phyloP scores from a whole-genome alignment of 2,797 vertebrate species.

The Chloroceryle inda region DNA sequence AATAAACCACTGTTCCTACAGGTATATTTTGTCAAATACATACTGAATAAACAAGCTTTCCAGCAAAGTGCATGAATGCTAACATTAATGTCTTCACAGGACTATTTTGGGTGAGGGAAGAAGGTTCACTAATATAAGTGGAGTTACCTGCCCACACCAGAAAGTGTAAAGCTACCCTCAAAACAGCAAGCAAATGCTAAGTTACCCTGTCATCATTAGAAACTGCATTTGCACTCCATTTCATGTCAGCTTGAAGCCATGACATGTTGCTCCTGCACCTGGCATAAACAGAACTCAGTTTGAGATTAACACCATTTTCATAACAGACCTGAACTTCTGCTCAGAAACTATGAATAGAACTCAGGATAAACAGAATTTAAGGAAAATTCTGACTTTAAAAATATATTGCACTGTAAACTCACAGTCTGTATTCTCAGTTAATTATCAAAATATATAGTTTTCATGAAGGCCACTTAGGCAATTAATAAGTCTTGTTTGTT shows the following conservation, averaged over 20 bases:
- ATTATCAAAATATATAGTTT: not conserved
- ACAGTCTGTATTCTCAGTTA: not conserved
- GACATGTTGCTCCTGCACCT: not conserved
- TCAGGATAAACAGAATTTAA: not conserved
- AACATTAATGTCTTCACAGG: not conserved
- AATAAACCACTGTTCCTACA: not conserved
- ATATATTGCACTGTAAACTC: not conserved
- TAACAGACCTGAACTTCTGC: not conserved
- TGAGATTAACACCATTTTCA: not conserved
- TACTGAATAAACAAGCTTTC: not conserved
- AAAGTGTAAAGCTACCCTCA: not conserved
- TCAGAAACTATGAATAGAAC: not conserved
- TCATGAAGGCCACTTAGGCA: not conserved
- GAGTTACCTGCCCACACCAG: not conserved
- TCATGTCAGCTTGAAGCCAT: not conserved
- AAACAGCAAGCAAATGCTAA: not conserved
- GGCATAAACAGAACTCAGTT: accelerated
- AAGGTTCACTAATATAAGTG: not conserved
- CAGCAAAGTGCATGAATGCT: not conserved
- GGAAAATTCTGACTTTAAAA: not conserved
- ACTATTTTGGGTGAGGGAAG: not conserved
- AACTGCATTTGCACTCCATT: not conserved
- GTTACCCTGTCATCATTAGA: not conserved
- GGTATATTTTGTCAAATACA: not conserved
- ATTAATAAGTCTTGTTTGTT: slow-evolving; percentile 32